Evolutionary conservation across 2,113 vertebrate genomes (phyloP).

Genomic region (Rhinopomastus cyanomelas): DNA sequence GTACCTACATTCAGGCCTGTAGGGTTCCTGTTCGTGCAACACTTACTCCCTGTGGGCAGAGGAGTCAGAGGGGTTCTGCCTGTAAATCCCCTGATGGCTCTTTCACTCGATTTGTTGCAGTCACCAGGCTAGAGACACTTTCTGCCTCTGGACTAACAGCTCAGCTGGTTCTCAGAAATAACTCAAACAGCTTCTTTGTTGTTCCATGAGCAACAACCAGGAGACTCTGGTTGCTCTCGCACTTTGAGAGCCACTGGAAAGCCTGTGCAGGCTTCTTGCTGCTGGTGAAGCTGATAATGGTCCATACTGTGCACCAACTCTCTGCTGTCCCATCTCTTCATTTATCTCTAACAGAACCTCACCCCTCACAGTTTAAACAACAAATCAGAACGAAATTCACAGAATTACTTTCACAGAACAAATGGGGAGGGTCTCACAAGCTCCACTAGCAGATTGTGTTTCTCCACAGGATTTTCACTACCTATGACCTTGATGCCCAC

Average conservation of each 20-base stretch:
- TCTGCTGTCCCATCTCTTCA: not conserved
- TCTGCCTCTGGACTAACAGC: conserved; percentile 5
- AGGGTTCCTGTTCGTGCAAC: not conserved
- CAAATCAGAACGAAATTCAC: not conserved
- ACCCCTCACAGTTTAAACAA: not conserved
- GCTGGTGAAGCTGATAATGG: not conserved
- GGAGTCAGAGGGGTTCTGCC: not conserved
- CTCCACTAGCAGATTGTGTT: not conserved
- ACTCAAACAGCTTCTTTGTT: not conserved
- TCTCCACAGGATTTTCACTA: not conserved
- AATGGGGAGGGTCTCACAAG: no score
- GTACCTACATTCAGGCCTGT: not conserved
- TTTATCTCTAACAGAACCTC: not conserved
- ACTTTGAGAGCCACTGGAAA: not conserved
- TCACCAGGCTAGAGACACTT: not conserved
- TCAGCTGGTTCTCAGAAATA: not conserved
- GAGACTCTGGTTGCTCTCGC: no score
- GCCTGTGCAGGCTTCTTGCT: not conserved
- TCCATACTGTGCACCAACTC: not conserved
- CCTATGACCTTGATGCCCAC: accelerated
- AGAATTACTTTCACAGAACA: not conserved
- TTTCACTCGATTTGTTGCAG: not conserved
- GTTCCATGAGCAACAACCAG: not conserved
- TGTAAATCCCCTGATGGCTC: not conserved
- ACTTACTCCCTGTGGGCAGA: not conserved